These are phyloP conservation scores for Toxotes jaculatrix DNA, from an alignment of 2,113 vertebrate genomes.

Conservation along the genomic window DNA sequence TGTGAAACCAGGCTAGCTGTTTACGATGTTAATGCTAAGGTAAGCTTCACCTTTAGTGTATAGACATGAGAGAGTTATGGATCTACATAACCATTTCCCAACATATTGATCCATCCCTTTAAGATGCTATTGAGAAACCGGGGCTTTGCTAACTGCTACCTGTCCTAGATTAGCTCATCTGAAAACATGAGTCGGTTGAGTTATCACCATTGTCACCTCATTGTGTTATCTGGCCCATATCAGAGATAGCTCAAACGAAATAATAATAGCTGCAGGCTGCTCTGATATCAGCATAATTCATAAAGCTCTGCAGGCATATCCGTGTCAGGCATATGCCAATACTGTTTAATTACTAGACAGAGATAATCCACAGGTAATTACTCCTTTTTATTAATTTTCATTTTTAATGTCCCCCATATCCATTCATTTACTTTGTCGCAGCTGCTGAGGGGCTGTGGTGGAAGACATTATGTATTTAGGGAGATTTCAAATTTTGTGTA, in stretches of 20 bases:
- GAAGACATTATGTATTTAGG: constrained; percentile 35
- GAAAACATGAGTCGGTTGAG: background rate
- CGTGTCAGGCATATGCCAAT: constrained; percentile 67
- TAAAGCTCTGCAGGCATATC: constrained; percentile 61
- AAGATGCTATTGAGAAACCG: background rate
- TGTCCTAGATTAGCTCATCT: background rate
- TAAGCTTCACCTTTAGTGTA: background rate
- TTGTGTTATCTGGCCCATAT: constrained; percentile 32
- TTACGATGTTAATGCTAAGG: background rate
- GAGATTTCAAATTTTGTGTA: constrained; percentile 34
- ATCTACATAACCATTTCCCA: background rate
- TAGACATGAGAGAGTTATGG: background rate
- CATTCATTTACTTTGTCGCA: constrained; percentile 56
- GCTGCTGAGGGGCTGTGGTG: constrained; percentile 43
- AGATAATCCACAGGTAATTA: constrained; percentile 81
- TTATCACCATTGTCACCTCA: background rate
- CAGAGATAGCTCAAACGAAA: constrained; percentile 47
- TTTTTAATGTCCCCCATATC: constrained; percentile 64
- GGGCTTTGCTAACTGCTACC: background rate
- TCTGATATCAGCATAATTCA: constrained; percentile 64
- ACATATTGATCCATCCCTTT: background rate
- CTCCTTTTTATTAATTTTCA: constrained; percentile 75
- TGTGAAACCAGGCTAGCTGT: background rate
- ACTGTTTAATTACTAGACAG: constrained; percentile 74
- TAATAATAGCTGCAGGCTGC: constrained; percentile 58